Percentiles rank a stretch among this genome's conserved stretches.
Evolutionary conservation across 1,140 invertebrate genomes (phyloP).

Genomic region (Riptortus pedestris): DNA sequence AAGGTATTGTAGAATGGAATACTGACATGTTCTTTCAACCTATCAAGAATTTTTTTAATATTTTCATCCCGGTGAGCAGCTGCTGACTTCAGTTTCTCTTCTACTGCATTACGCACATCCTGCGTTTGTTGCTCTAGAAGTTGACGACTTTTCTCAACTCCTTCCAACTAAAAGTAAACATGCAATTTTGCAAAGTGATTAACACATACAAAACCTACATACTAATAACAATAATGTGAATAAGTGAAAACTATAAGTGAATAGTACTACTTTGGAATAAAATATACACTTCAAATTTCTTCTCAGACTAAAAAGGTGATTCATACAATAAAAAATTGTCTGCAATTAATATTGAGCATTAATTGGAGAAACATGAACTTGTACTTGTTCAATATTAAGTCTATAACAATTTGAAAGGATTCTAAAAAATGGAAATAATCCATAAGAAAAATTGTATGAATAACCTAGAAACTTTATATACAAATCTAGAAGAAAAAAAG

Average conservation of each 20-base stretch:
- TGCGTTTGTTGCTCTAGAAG: slow-evolving; percentile 69
- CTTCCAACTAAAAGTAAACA: slow-evolving; percentile 54
- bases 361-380: too few relatives aligned
- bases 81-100: slow-evolving; percentile 73
- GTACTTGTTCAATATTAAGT: too few relatives aligned
- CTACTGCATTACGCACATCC: slow-evolving; percentile 68
- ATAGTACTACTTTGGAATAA: neutral
- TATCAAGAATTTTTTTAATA: slow-evolving; percentile 76
- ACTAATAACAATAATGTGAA: neutral
- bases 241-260: neutral
- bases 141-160: slow-evolving; percentile 71
- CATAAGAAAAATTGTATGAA: too few relatives aligned
- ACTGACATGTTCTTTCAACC: slow-evolving; percentile 80
- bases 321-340: too few relatives aligned
- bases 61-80: slow-evolving; percentile 75
- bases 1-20: too few relatives aligned
- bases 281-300: neutral
- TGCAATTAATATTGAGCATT: too few relatives aligned
- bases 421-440: too few relatives aligned
- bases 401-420: too few relatives aligned
- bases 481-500: too few relatives aligned
- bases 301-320: too few relatives aligned
- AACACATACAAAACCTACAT: neutral
- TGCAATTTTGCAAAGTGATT: slow-evolving; percentile 10
- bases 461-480: too few relatives aligned